Evolutionary conservation across 64 coral and sea anemone genomes (phyloP).

Genomic region (Pachyseris speciosa): DNA sequence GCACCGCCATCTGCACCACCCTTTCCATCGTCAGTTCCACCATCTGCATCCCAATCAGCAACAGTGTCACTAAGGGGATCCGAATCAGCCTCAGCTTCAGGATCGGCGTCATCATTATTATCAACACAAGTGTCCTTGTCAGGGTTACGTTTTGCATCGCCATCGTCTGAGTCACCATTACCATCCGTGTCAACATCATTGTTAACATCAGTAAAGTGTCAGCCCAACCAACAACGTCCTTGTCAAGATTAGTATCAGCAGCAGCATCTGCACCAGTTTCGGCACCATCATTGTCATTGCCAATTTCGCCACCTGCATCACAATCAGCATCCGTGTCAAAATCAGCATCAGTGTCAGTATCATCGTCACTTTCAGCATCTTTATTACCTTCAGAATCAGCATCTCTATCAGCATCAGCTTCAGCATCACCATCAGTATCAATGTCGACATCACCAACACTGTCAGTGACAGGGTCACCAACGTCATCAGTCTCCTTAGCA

Average conservation of each 20-base stretch:
- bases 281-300: not conserved
- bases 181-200: not conserved
- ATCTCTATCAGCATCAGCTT: not conserved
- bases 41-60: too few relatives aligned
- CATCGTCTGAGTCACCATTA: not conserved
- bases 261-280: not conserved
- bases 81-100: not conserved
- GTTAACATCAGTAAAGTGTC: not conserved
- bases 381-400: too few relatives aligned
- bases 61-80: not conserved
- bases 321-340: not conserved
- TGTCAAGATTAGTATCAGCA: not conserved
- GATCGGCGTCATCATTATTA: not conserved
- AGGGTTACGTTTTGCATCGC: not conserved
- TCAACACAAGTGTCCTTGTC: not conserved
- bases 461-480: not conserved
- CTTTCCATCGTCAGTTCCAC: not conserved
- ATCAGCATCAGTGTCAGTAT: not conserved
- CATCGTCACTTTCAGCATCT: not conserved
- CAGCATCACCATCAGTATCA: too few relatives aligned
- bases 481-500: not conserved
- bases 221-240: not conserved
- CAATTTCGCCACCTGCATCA: not conserved
- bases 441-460: too few relatives aligned
- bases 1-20: not conserved